Evolutionary conservation across 2,113 vertebrate genomes (phyloP).

Genomic region (human (Homo sapiens)): GRCh38 chr5:67643501-67644000

Average conservation of each 20-base stretch:
- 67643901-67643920: neutral
- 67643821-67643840: neutral
- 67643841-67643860: neutral
- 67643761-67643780: neutral
- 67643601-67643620: conserved; percentile 62
- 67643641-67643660: conserved; percentile 52
- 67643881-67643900: neutral
- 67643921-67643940: neutral
- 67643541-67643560: neutral
- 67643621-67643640: conserved; percentile 67
- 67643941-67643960: neutral
- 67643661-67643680: conserved; percentile 54
- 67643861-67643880: neutral
- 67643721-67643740: conserved; percentile 50
- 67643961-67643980: neutral
- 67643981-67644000: neutral
- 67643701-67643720: conserved; percentile 1
- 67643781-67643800: neutral
- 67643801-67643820: neutral
- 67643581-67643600: neutral
- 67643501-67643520: neutral
- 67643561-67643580: conserved; percentile 11
- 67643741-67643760: conserved; percentile 41
- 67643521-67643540: neutral
- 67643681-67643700: conserved; percentile 39